phyloP scores from a whole-genome alignment of 2,113 vertebrate species.

The Nyctereutes procyonoides region DNA sequence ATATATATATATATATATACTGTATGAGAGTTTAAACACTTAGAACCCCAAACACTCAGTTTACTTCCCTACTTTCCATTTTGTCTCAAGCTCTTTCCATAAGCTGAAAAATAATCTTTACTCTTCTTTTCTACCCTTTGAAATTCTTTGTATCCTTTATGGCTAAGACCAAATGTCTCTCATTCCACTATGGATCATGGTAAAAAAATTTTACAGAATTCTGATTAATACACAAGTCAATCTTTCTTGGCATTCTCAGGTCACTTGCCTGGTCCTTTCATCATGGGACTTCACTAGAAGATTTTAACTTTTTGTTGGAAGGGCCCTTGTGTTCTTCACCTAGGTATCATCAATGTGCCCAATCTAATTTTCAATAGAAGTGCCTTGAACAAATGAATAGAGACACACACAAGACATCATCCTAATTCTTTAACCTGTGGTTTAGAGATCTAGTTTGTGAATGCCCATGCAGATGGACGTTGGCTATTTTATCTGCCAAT shows the following conservation, averaged over 20 bases:
- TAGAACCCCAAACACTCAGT: neutral
- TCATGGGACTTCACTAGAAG: neutral
- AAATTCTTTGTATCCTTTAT: neutral
- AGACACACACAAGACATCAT: neutral
- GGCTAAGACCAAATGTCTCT: neutral
- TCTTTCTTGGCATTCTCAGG: neutral
- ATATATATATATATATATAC: neutral
- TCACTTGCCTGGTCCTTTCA: neutral
- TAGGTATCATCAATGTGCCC: neutral
- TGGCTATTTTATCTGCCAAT: too few relatives aligned
- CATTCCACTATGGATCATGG: neutral
- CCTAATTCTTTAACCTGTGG: neutral
- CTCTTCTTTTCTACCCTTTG: neutral
- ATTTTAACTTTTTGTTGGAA: neutral
- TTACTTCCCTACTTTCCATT: neutral
- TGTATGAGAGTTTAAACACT: neutral
- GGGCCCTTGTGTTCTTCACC: neutral
- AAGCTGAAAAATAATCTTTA: neutral
- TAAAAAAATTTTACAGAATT: neutral
- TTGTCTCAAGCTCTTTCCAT: neutral
- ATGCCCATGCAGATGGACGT: neutral
- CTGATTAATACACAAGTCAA: neutral
- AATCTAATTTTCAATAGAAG: neutral
- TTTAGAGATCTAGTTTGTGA: neutral
- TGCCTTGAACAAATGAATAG: neutral